Conservation (phyloP, 2,797 vertebrate species). For the Cyprinella venusta region DNA sequence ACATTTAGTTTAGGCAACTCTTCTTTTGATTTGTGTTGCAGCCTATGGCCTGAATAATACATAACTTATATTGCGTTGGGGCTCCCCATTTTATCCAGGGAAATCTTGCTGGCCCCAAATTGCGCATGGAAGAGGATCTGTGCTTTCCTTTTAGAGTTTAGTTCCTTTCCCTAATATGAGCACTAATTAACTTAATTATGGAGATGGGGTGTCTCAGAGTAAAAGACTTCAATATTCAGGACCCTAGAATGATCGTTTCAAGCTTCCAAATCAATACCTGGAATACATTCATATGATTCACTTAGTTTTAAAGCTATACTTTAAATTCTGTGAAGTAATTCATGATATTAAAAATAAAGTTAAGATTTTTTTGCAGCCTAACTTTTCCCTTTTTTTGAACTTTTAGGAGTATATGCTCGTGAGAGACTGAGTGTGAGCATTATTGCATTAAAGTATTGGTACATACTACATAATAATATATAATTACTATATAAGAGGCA, state of each 20-base stretch:
- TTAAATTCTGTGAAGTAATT: background rate
- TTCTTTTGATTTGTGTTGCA: constrained; percentile 36
- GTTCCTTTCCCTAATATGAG: constrained; percentile 32
- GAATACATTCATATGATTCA: background rate
- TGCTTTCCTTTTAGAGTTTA: constrained; percentile 19
- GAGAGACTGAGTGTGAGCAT: too few relatives aligned
- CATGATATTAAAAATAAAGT: background rate
- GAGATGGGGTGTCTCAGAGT: constrained; percentile 32
- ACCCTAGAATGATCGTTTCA: constrained; percentile 7
- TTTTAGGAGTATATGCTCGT: background rate
- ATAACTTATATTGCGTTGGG: constrained; percentile 59
- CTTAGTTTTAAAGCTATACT: background rate
- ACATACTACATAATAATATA: too few relatives aligned
- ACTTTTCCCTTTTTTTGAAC: background rate
- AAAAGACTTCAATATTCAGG: constrained; percentile 30
- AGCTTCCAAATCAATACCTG: background rate
- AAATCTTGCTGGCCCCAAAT: constrained; percentile 60
- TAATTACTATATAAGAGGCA: too few relatives aligned
- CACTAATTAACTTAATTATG: constrained; percentile 46
- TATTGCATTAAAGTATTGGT: too few relatives aligned
- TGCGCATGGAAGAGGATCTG: constrained; percentile 49
- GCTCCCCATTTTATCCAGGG: constrained; percentile 50
- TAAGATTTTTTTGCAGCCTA: background rate
- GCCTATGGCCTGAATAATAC: constrained; percentile 54
- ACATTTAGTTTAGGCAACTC: constrained; percentile 49